Base-by-base conservation (phyloP, 2,888 invertebrate species). In the Eupithecia tripunctaria region DNA sequence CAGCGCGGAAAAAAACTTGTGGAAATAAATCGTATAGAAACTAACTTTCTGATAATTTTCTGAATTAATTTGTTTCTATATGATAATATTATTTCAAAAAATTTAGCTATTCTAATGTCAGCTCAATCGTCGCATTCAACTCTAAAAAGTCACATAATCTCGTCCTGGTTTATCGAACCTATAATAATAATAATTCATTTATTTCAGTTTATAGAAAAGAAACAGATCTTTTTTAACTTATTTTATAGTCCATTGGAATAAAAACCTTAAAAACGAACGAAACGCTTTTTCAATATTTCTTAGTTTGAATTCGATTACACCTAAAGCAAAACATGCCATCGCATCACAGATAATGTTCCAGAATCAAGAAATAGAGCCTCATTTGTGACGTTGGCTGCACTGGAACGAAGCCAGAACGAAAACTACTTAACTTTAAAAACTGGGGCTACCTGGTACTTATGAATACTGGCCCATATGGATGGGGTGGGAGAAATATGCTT, bases 371-470 rank as follows among this genome's bases (percentile, higher is more conserved):
- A 78, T 81, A 83, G 86, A 87, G 85, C 85, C 88, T 89, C 88
- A 86, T 88, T 86, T 87, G 88, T 89, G 86, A 89, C 85, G 85
- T 82, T 88, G 88, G 86, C 87, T 79, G 80, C 80, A 81, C 80
- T 91, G 91, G 91, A 86, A 81, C 69, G 60, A 27, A 71, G 89
- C 91, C 91, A 91, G 79, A 75, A 82, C 71, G 79, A 82, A 82
- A 85, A 85, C 83, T 86, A 86, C 87, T 89, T 88, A 86, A 83
- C 81, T 87, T 85, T 85, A 81, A 86, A 88, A 88, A 86, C 85
- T 85, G 84, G 77, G 82, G 81, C 84, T 90, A 90, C 89, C 89
- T 90, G 89, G 74, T 75, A 80, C 76, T 84, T 80, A 83, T 85
- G 85, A 82, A 85, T 84, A 82, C 78, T 77, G 76, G 51, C 67